These are phyloP conservation scores for Parazoanthus swiftii DNA, from an alignment of 92 coral and sea anemone genomes.

Conservation along the genomic window DNA sequence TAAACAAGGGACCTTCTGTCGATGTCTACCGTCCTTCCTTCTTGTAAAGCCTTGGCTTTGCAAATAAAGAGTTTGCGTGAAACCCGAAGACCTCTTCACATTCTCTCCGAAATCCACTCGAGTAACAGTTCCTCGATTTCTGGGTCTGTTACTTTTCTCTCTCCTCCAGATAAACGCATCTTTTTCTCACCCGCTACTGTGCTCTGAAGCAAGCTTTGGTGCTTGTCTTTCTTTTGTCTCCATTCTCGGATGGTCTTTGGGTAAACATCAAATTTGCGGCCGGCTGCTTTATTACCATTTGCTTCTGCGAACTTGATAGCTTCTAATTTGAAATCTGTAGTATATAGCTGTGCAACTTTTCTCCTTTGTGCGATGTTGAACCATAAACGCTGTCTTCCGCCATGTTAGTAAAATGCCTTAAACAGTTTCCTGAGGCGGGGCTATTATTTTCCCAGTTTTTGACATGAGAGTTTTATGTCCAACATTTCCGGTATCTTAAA, in stretches of 20 bases:
- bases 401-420: neutral
- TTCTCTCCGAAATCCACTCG: conserved; percentile 47
- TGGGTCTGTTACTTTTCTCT: conserved; percentile 31
- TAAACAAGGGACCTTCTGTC: conserved; percentile 11
- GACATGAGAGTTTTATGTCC: conserved; percentile 1
- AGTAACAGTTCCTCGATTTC: conserved; percentile 44
- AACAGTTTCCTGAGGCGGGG: conserved; percentile 19
- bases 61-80: conserved; percentile 43
- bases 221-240: conserved; percentile 43
- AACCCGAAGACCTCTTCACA: conserved; percentile 49
- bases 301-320: conserved; percentile 11
- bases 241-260: conserved; percentile 38
- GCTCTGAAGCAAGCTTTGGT: conserved; percentile 34
- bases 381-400: conserved; percentile 1
- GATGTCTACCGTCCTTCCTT: conserved; percentile 39
- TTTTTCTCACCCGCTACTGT: conserved; percentile 31
- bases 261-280: neutral
- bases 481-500: conserved; percentile 10
- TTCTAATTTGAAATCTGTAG: conserved; percentile 4
- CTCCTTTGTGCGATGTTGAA: conserved; percentile 14
- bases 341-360: conserved; percentile 4
- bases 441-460: conserved; percentile 24
- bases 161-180: conserved; percentile 42
- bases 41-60: conserved; percentile 46
- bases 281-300: conserved; percentile 17